These are phyloP conservation scores for Plebejus melissa DNA, from an alignment of 2,888 invertebrate species.

Conservation along the genomic window DNA sequence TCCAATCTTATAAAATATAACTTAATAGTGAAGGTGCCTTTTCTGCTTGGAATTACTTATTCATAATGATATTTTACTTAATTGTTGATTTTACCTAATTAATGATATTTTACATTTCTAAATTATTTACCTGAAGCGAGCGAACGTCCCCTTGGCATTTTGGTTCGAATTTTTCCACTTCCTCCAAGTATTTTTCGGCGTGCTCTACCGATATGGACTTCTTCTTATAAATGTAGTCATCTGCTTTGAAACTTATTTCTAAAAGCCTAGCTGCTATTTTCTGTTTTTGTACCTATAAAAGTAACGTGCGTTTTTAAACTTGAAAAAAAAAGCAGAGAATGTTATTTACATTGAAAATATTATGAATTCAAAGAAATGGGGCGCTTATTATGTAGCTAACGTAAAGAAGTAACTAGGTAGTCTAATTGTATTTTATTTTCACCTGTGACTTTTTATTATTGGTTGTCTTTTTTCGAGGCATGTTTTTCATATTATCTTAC, in stretches of 20 bases:
- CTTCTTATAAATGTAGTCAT: conserved; percentile 54
- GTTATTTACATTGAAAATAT: too few relatives aligned
- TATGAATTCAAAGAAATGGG: too few relatives aligned
- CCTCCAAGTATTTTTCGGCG: conserved; percentile 47
- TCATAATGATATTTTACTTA: too few relatives aligned
- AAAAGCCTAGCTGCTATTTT: conserved; percentile 48
- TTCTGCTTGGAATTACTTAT: too few relatives aligned
- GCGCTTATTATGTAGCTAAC: neutral
- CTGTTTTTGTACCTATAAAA: conserved; percentile 38
- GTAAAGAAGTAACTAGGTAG: neutral
- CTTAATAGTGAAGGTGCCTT: too few relatives aligned
- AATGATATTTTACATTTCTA: too few relatives aligned
- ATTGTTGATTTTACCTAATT: too few relatives aligned
- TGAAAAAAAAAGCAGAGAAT: neutral
- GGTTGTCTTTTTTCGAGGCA: conserved; percentile 10
- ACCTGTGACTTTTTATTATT: conserved; percentile 13
- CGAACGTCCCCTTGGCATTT: conserved; percentile 44
- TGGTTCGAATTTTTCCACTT: conserved; percentile 45
- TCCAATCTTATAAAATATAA: too few relatives aligned
- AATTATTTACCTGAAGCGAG: conserved; percentile 50
- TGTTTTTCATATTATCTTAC: neutral
- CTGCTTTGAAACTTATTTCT: conserved; percentile 51
- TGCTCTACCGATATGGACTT: conserved; percentile 46
- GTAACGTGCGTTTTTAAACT: neutral
- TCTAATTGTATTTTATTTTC: neutral